Evolutionary conservation across 1,140 invertebrate genomes (phyloP), one percentile per base, ranked within the genome.

Genomic region (Papilio polytes): DNA sequence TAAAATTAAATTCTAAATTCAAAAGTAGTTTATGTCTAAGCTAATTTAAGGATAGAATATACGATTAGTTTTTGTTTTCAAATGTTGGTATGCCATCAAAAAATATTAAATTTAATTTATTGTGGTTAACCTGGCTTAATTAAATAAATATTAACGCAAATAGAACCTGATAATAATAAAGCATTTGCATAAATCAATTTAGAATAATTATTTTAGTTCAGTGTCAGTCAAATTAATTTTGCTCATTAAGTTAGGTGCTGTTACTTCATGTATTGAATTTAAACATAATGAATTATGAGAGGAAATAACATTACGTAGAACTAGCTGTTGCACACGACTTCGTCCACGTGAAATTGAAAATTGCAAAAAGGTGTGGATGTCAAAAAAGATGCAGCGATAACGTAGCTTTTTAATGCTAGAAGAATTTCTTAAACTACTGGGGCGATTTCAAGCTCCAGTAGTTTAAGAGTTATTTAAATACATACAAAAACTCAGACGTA

Each of bases 151-250:
- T 59, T 9, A 59, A 22, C 6, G 56, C 56, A 59, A 59, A 59
- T 59, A 59, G 56, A 10, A 59, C 1, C 8, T 41, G 41, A 74
- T 3, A 74, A 44, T 41, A 74, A 22, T 36, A 46, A 74, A 44
- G 8, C 48, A 46, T n/a, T 46, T 20, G n/a, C 6, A 74, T 74
- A 10, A 74, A 74, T 74, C 36, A 44, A 74, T 7, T 44, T 3
- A 20, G n/a, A 73, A 73, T 73, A 41, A 41, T 73, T 44, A 74
- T 74, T 59, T 59, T 74, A 74, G 31, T 46, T 6, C n/a, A 41
- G 15, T 73, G 12, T 18, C 6, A 74, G 72, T 48, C 20, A 44
- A 18, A 46, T 74, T 44, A 44, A 74, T 46, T 74, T 41, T 46
- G 15, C 18, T 74, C 46, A 46, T 74, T 74, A 74, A 59, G 20